Conservation (phyloP, 2,113 vertebrate species). For the Peromyscus polionotus region DNA sequence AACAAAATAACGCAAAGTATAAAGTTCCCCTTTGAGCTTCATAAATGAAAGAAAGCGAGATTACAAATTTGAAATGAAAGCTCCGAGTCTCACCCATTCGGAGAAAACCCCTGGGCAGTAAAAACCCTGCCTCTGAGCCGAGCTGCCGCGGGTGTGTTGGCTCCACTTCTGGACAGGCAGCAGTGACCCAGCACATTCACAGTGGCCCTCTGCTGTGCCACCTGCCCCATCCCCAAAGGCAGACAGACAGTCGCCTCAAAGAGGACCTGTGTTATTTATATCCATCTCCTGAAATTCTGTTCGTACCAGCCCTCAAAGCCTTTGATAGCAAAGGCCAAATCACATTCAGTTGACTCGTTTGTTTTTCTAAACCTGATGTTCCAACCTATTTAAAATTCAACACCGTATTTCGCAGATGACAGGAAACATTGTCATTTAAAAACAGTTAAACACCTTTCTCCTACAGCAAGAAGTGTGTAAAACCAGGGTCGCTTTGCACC, state of each 20-base stretch:
- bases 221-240: not conserved
- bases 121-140: not conserved
- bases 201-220: not conserved
- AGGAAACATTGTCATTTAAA: conserved; percentile 15
- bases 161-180: conserved; percentile 1
- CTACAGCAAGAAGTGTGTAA: not conserved
- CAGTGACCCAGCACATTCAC: not conserved
- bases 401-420: conserved; percentile 24
- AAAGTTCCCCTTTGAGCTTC: conserved; percentile 55
- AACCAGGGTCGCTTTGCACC: not conserved
- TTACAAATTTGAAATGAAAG: conserved; percentile 46
- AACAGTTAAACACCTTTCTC: not conserved
- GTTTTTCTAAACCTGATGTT: not conserved
- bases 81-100: not conserved
- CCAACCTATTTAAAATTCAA: conserved; percentile 38
- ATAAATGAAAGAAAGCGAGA: not conserved
- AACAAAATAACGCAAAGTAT: conserved; percentile 47
- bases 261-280: conserved; percentile 47
- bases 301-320: conserved; percentile 52
- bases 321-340: conserved; percentile 50
- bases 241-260: not conserved
- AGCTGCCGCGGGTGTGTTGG: not conserved
- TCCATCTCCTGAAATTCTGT: conserved; percentile 53
- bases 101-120: not conserved
- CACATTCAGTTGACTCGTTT: conserved; percentile 18